Evolutionary conservation across 2,888 invertebrate genomes (phyloP), one percentile per base, ranked within the genome.

Genomic region (Nebria salina): DNA sequence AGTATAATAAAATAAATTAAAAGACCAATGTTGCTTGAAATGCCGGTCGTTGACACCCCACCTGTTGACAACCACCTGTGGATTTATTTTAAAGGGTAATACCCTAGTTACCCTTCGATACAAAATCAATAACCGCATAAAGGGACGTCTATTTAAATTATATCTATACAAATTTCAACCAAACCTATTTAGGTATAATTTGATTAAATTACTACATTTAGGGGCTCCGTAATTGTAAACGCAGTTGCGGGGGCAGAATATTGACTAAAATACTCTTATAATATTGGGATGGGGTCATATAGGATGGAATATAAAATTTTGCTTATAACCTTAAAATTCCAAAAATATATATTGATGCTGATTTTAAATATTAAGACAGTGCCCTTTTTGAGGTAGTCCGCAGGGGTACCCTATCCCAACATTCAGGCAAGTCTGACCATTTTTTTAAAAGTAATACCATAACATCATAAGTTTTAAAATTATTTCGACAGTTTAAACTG

Each of bases 401-500:
- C 89, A 95, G 95, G 95, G 95, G 95, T 96, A 96, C 96, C 96
- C 96, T 96, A 96, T 96, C 96, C 96, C 96, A 96, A 96, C 96
- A 96, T 96, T 96, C 96, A 97, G 96, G 96, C 95, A 95, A 93
- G 84, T 86, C 85, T 86, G 84, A 84, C 75, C 54, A 54, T 11
- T 54, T 54, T 20, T 75, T 80, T 72, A 70, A 68, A 65, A 75
- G 15, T 75, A 80, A 75, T 72, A 64, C 70, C 75, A 75, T 41
- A 80, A 43, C 66, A n/a, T 9, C 11, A 41, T 11, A 73, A 5
- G 26, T 73, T 77, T 15, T 26, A 20, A 54, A 65, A n/a, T 43
- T 54, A 54, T 54, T 54, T 54, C 6, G 13, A 54, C 54, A 11
- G 54, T 54, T 54, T 54, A 78, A 43, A 73, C 43, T 73, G 2